A percentile compares a stretch with the other conserved stretches of the same genome.
Evolutionary conservation across 2,888 invertebrate species (phyloP).

Genomic region (Orthosia gracilis): DNA sequence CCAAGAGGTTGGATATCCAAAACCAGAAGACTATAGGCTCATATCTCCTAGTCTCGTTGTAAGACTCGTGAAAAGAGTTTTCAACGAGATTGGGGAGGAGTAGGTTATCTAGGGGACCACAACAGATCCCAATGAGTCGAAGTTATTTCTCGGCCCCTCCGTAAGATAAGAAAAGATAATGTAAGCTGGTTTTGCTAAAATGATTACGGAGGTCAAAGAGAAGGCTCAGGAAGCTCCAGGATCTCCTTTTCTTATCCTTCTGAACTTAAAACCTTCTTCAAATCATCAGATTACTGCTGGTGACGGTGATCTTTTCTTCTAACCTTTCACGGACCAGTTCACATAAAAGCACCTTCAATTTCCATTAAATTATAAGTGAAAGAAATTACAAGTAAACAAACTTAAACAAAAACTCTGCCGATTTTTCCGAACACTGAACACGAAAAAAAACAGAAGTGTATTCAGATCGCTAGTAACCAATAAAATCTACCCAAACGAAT

Average conservation of each 20-base stretch:
- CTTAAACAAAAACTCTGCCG: neutral
- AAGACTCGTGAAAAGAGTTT: too few relatives aligned
- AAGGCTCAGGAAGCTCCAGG: too few relatives aligned
- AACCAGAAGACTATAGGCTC: too few relatives aligned
- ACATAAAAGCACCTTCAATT: neutral
- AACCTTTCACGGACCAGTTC: neutral
- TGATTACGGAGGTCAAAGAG: neutral
- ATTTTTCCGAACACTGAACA: conserved; percentile 10
- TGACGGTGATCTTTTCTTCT: neutral
- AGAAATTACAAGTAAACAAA: neutral
- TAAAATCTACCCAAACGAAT: conserved; percentile 31
- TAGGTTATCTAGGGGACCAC: too few relatives aligned
- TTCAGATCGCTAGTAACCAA: conserved; percentile 13
- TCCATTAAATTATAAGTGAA: neutral
- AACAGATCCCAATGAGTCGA: too few relatives aligned
- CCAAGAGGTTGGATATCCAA: too few relatives aligned
- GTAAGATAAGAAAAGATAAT: too few relatives aligned
- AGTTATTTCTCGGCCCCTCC: too few relatives aligned
- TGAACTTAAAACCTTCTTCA: neutral
- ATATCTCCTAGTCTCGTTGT: too few relatives aligned
- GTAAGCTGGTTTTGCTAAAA: neutral
- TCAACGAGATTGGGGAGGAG: too few relatives aligned
- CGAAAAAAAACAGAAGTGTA: neutral
- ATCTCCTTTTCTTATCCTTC: neutral
- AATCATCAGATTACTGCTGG: neutral